Evolutionary conservation across 1,140 invertebrate species (phyloP).

Genomic region (Ostrea edulis): DNA sequence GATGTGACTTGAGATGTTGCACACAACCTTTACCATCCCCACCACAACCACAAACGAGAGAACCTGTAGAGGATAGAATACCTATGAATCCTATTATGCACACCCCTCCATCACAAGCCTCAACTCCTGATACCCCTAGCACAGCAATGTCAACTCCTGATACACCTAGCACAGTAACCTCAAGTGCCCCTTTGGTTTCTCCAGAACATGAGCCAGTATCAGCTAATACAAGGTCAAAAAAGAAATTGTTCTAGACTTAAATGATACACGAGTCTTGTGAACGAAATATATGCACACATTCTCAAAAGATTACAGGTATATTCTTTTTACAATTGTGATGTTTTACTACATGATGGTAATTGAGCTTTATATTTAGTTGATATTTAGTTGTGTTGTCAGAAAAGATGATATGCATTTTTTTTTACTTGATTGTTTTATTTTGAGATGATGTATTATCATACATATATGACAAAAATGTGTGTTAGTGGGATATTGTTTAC

Average conservation of each 20-base stretch:
- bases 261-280: slow-evolving; percentile 18
- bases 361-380: slow-evolving; percentile 7
- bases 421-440: slow-evolving; percentile 32
- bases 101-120: not conserved
- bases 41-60: slow-evolving; percentile 24
- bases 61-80: slow-evolving; percentile 23
- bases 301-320: slow-evolving; percentile 28
- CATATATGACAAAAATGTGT: slow-evolving; percentile 23
- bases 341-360: slow-evolving; percentile 33
- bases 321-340: slow-evolving; percentile 37
- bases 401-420: slow-evolving; percentile 34
- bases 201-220: slow-evolving; percentile 20
- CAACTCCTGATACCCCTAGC: not conserved
- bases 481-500: slow-evolving; percentile 36
- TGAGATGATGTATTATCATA: not conserved
- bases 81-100: slow-evolving; percentile 29
- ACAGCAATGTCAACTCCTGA: slow-evolving; percentile 32
- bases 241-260: slow-evolving; percentile 35
- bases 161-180: not conserved
- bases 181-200: slow-evolving; percentile 3
- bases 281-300: slow-evolving; percentile 26
- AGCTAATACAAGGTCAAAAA: slow-evolving; percentile 29
- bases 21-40: slow-evolving; percentile 25
- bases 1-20: slow-evolving; percentile 12
- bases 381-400: slow-evolving; percentile 30